These are phyloP conservation scores for Endotricha flammealis DNA, from an alignment of 2,888 invertebrate species.

Conservation along the genomic window DNA sequence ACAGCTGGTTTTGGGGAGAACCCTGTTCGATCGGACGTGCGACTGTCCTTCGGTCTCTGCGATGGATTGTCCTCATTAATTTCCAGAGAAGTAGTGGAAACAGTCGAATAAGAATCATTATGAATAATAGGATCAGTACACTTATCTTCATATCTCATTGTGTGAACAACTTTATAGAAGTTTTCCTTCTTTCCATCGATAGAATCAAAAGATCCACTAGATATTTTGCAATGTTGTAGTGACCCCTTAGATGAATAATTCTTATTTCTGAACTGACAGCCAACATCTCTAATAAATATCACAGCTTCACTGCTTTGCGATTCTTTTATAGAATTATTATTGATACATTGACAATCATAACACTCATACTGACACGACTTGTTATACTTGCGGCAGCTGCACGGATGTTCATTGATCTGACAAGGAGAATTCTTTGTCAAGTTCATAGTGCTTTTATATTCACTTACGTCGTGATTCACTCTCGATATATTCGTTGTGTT, in stretches of 20 bases:
- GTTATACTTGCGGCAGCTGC: conserved; percentile 33
- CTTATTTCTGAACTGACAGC: conserved; percentile 58
- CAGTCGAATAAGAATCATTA: conserved; percentile 32
- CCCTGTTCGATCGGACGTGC: no score
- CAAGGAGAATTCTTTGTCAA: conserved; percentile 27
- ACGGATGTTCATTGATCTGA: conserved; percentile 25
- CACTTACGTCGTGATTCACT: conserved; percentile 41
- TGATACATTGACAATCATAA: conserved; percentile 26
- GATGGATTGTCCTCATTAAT: conserved; percentile 41
- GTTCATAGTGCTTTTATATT: conserved; percentile 26
- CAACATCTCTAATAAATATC: conserved; percentile 63
- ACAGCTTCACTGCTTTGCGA: conserved; percentile 37
- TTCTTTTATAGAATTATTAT: conserved; percentile 17
- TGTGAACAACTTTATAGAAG: conserved; percentile 38
- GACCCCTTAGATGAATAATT: conserved; percentile 31
- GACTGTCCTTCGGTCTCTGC: conserved; percentile 27
- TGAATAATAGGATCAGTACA: conserved; percentile 40
- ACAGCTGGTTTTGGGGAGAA: conserved; percentile 32
- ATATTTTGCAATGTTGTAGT: conserved; percentile 34
- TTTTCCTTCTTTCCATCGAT: conserved; percentile 34
- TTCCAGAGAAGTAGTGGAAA: conserved; percentile 39
- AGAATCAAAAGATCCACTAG: conserved; percentile 42
- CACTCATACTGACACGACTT: conserved; percentile 58
- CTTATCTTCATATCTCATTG: conserved; percentile 52
- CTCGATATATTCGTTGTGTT: conserved; percentile 32